These are phyloP conservation scores for Amphiprion clarkii DNA, from an alignment of 2,797 vertebrate species.

Conservation along the genomic window DNA sequence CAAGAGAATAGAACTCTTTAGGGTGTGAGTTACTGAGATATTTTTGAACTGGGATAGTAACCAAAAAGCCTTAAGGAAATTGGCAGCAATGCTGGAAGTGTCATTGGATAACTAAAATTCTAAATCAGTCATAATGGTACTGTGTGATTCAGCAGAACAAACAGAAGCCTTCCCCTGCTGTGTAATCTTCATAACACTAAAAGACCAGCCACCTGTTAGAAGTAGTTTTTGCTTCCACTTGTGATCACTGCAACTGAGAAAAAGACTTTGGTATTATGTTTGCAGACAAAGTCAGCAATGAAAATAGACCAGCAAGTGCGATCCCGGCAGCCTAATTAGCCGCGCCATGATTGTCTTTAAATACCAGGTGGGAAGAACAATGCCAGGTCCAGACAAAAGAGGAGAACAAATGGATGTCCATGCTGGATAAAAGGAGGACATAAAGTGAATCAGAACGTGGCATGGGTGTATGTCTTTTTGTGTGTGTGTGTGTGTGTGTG, in stretches of 20 bases:
- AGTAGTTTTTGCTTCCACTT: slow-evolving; percentile 39
- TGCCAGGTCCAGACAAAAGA: slow-evolving; percentile 57
- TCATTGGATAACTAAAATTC: slow-evolving; percentile 31
- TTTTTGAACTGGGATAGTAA: slow-evolving; percentile 31
- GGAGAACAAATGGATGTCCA: slow-evolving; percentile 58
- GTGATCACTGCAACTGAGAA: slow-evolving; percentile 31
- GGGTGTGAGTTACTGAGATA: slow-evolving; percentile 29
- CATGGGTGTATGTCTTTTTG: slow-evolving; percentile 15
- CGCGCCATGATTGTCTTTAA: slow-evolving; percentile 63
- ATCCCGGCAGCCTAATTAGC: slow-evolving; percentile 69
- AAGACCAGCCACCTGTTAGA: slow-evolving; percentile 56
- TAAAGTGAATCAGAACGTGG: slow-evolving; percentile 52
- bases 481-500: slow-evolving; percentile 26
- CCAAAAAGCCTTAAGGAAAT: slow-evolving; percentile 27
- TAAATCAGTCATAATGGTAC: slow-evolving; percentile 26
- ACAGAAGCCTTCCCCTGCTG: slow-evolving; percentile 25
- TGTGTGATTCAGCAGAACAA: slow-evolving; percentile 47
- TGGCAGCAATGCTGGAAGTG: slow-evolving; percentile 6
- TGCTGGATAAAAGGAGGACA: slow-evolving; percentile 57
- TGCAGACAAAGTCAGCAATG: slow-evolving; percentile 62
- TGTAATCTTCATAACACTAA: slow-evolving; percentile 44
- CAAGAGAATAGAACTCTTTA: slow-evolving; percentile 21
- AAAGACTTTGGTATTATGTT: slow-evolving; percentile 45
- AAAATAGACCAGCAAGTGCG: slow-evolving; percentile 65
- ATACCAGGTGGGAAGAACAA: slow-evolving; percentile 72